Evolutionary conservation across 2,888 invertebrate species (phyloP).

Genomic region (Tanytarsus gracilentus): DNA sequence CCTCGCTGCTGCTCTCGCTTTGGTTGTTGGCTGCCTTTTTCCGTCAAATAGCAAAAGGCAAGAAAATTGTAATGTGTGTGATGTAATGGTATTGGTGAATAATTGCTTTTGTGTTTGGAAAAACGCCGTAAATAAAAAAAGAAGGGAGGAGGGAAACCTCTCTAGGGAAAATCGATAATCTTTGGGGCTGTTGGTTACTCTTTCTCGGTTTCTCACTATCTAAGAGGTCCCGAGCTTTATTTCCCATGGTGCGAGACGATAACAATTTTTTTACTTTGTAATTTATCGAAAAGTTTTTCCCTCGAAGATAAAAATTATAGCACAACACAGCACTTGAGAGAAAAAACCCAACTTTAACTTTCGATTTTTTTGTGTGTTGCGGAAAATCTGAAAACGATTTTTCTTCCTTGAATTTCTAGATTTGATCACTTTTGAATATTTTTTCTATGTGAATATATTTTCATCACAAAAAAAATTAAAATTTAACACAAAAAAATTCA

Average conservation of each 20-base stretch:
- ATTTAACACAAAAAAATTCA: no score
- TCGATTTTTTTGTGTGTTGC: no score
- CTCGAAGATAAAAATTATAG: not conserved
- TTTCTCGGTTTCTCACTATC: not conserved
- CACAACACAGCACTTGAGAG: not conserved
- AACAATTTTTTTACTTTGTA: not conserved
- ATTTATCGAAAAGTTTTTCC: not conserved
- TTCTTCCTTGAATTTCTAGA: no score
- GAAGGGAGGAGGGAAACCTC: slow-evolving; percentile 17
- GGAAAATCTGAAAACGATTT: no score
- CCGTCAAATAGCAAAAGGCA: not conserved
- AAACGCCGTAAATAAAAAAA: slow-evolving; percentile 28
- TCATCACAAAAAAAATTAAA: no score
- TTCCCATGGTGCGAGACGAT: no score
- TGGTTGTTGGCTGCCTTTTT: not conserved
- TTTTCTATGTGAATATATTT: no score
- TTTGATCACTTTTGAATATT: no score
- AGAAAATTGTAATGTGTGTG: not conserved
- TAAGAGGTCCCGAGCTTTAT: no score
- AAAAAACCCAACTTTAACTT: no score
- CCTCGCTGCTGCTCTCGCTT: slow-evolving; percentile 12
- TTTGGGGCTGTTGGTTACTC: slow-evolving; percentile 29
- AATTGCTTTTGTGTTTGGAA: slow-evolving; percentile 29
- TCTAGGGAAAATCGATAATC: slow-evolving; percentile 30
- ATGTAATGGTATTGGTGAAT: slow-evolving; percentile 24